Base-by-base conservation (phyloP, 2,888 invertebrate species). In the Caenorhabditis drosophilae region DNA sequence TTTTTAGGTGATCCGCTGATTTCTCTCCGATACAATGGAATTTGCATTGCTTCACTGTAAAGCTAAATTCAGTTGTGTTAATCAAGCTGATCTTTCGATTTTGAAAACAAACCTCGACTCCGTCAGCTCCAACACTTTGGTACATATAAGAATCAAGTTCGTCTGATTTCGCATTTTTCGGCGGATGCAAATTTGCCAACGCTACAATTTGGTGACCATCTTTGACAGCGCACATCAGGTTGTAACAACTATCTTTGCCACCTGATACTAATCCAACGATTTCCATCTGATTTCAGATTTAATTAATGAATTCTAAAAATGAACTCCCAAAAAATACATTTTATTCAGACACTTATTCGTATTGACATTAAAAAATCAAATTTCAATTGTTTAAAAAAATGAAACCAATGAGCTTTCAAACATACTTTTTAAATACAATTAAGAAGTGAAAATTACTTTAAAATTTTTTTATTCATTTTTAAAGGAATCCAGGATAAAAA, bases 201-300 rank as follows among this genome's bases (percentile, higher is more conserved):
- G 95, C 97, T 55, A 96, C 92, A 79, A 99, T 90, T 79, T 90
- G 88, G 86, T 98, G 97, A 50, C 96, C 96, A 84, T 93, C 92
- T 77, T 91, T 90, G 3, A 92, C 74, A 1, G 73, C 72, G 34
- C 70, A 70, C 90, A 97, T 90, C 91, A 98, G 91, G 85, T 96
- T 97, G 87, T 92, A 99, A 87, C 93, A 94, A 87, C 96, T 97
- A 87, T 98, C 98, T 87, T 99, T 99, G 78, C 98, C 98, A 79
- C 98, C 98, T 87, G 96, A 97, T 15, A 83, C 61, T 42, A 83
- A 54, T 18, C 80, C 81, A 9, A 81, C 78, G 16, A 84, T 72
- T 44, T 82, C 76, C 83, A 80, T 83, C 23, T 42, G n/a, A n/a
- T n/a, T n/a, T n/a, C n/a, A n/a, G n/a, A n/a, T n/a, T n/a, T n/a